Base-by-base conservation (phyloP, 2,797 vertebrate species). In the Huso huso region DNA sequence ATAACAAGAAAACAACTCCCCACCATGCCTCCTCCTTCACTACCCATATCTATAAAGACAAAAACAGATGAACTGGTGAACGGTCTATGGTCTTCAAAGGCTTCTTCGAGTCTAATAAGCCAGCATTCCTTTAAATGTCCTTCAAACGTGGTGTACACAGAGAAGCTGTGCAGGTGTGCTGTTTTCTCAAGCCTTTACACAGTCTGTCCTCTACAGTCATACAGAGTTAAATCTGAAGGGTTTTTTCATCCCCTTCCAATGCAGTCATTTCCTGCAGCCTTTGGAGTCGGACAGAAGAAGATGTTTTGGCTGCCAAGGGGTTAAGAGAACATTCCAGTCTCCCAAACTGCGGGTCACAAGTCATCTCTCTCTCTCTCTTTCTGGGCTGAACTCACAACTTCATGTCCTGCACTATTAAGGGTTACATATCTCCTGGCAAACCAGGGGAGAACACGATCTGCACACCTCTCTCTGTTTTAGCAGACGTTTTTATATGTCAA, bases 191-290 rank as follows among this genome's bases (percentile, higher is more conserved):
- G 9, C n/a, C 52, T n/a, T 1, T 10, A 55, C 9, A 9, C n/a
- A 5, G 9, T 55, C 9, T n/a, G 9, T 55, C n/a, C 9, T 10
- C 9, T n/a, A 10, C n/a, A 10, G 23, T 9, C 9, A 55, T 9
- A 10, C 13, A 62, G 11, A 9, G 74, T 77, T 82, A 73, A 78
- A 79, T 74, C 81, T 77, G 71, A 74, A 77, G 64, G 71, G 77
- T 70, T 79, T 78, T 76, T 68, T 75, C 73, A 76, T 76, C 74
- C 81, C 80, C 79, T 81, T 78, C 81, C 82, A 75, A 57, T 1
- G 71, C 66, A 83, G 80, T 82, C 82, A 86, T 84, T 87, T 87
- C 86, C 83, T 86, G 79, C 70, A 83, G 74, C 70, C 74, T 69
- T 78, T 64, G 74, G 66, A 73, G n/a, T 9, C 70, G 61, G 63